A percentile compares a stretch with the other conserved stretches of the same genome.
phyloP scores from a whole-genome alignment of 2,888 invertebrate genomes.

The Theretra japonica region DNA sequence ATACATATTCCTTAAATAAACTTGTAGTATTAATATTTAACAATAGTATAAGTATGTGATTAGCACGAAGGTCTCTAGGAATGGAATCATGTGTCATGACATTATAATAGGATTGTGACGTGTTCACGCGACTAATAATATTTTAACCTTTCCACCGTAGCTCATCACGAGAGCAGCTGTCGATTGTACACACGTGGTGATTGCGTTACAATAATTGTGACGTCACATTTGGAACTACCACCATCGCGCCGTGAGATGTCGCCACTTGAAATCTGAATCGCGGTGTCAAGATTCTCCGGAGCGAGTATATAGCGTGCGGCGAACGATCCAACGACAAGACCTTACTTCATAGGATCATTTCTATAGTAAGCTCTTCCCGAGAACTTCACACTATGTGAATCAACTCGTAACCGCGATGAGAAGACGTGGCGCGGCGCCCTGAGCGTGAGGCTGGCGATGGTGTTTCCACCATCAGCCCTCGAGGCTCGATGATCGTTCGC shows the following conservation, averaged over 20 bases:
- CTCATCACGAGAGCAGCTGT: too few species aligned
- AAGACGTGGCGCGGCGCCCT: conserved; percentile 45
- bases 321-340: conserved; percentile 36
- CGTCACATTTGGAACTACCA: not conserved
- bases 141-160: too few species aligned
- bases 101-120: too few species aligned
- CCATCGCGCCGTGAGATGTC: conserved; percentile 22
- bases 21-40: too few species aligned
- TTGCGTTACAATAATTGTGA: not conserved
- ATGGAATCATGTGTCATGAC: too few species aligned
- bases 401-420: conserved; percentile 38
- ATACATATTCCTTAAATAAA: too few species aligned
- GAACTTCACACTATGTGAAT: conserved; percentile 44
- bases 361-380: conserved; percentile 51
- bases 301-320: not conserved
- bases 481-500: conserved; percentile 53
- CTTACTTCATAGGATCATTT: conserved; percentile 53
- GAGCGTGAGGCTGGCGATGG: conserved; percentile 44
- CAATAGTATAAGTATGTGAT: too few species aligned
- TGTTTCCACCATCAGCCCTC: conserved; percentile 35
- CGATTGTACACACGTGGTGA: not conserved
- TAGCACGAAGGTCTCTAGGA: too few species aligned
- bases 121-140: too few species aligned
- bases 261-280: conserved; percentile 28
- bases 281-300: conserved; percentile 34